These are phyloP conservation scores for Hippocampus guttulatus DNA, from an alignment of 2,113 vertebrate genomes.

Conservation along the genomic window DNA sequence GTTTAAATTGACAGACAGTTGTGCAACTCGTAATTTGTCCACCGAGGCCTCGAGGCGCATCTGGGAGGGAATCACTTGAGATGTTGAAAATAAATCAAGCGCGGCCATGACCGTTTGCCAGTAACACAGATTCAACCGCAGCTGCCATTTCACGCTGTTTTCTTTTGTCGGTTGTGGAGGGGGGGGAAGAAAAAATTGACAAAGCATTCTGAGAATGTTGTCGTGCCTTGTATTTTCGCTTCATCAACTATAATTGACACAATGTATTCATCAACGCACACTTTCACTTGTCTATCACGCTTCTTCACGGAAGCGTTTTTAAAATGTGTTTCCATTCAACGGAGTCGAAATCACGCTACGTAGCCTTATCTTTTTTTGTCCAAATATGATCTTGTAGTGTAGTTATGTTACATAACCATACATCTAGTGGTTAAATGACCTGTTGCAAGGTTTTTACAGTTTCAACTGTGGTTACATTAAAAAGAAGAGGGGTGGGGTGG, in stretches of 20 bases:
- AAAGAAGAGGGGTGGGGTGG: conserved; percentile 6
- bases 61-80: conserved; percentile 9
- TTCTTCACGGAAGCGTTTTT: neutral
- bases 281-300: neutral
- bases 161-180: neutral
- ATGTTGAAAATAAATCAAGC: conserved; percentile 9
- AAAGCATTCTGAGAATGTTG: conserved; percentile 32
- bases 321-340: neutral
- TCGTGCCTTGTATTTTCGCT: conserved; percentile 57
- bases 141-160: conserved; percentile 16
- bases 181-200: neutral
- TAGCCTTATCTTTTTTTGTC: neutral
- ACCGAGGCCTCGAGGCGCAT: conserved; percentile 11
- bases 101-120: conserved; percentile 3
- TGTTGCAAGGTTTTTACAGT: conserved; percentile 24
- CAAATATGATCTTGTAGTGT: conserved; percentile 16
- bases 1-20: conserved; percentile 4
- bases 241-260: conserved; percentile 26
- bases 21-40: neutral
- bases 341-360: neutral
- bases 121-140: conserved; percentile 26
- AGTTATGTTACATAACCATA: conserved; percentile 44
- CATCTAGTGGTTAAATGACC: conserved; percentile 24
- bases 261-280: neutral
- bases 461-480: conserved; percentile 44